Percentiles rank a stretch among this genome's conserved stretches.
Conservation (phyloP, 2,113 vertebrate species). For the Leptocoma aspasia region DNA sequence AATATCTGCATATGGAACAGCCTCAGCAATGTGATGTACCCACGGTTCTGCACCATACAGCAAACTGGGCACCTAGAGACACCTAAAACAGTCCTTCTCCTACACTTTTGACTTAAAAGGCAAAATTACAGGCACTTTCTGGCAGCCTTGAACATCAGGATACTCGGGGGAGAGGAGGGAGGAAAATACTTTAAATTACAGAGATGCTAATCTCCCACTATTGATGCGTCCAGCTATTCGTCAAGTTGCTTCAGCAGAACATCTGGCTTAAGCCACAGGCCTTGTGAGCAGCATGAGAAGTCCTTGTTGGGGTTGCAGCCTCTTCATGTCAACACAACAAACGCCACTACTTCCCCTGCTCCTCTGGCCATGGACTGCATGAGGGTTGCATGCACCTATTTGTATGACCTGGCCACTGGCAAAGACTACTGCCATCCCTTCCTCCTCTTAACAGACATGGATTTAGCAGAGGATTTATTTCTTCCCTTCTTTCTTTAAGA, state of each 20-base stretch:
- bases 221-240: not conserved
- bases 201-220: slow-evolving; percentile 44
- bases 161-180: not conserved
- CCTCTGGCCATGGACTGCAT: accelerated
- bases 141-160: not conserved
- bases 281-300: not conserved
- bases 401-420: accelerated
- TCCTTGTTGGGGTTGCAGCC: not conserved
- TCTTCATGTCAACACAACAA: not conserved
- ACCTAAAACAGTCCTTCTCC: not conserved
- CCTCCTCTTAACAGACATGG: not conserved
- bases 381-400: accelerated
- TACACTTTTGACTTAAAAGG: slow-evolving; percentile 31
- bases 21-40: not conserved
- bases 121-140: slow-evolving; percentile 1
- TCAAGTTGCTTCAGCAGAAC: not conserved
- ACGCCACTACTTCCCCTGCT: accelerated
- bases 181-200: slow-evolving; percentile 44
- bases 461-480: not conserved
- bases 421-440: not conserved
- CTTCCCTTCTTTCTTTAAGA: not conserved
- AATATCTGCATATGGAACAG: slow-evolving; percentile 21
- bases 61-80: slow-evolving; percentile 9
- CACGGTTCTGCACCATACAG: not conserved
- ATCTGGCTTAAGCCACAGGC: not conserved